phyloP scores from a whole-genome alignment of 2,888 invertebrate genomes.

The Notodonta dromedarius region DNA sequence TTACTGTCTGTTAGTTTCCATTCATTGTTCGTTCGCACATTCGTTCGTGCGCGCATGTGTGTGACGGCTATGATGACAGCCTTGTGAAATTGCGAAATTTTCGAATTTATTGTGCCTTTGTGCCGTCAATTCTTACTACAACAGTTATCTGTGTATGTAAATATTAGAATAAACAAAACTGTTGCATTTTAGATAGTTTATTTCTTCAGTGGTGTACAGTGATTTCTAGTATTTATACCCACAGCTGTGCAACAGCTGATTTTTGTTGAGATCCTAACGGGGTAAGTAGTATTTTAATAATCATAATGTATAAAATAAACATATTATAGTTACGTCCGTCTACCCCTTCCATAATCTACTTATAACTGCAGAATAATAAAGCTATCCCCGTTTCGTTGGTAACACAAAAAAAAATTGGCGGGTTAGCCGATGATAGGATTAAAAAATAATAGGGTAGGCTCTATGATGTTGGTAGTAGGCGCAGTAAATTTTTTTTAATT shows the following conservation, averaged over 20 bases:
- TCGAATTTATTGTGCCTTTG: constrained; percentile 7
- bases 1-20: background rate
- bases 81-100: constrained; percentile 1
- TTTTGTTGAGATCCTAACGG: background rate
- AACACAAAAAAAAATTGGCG: no score
- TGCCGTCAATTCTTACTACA: background rate
- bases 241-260: constrained; percentile 1
- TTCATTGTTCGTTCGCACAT: background rate
- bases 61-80: background rate
- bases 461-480: no score
- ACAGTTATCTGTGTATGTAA: background rate
- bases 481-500: no score
- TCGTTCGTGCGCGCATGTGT: background rate
- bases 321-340: no score
- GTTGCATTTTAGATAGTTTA: background rate
- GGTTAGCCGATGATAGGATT: no score
- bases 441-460: no score
- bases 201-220: background rate
- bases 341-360: no score
- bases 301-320: background rate
- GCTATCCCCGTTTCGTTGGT: no score
- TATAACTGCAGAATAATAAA: no score
- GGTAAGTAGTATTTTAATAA: constrained; percentile 1
- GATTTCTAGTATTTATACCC: background rate
- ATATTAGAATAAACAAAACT: background rate